Evolutionary conservation across 2,888 invertebrate species (phyloP), one percentile per base, ranked within the genome.

Genomic region (Drymonia ruficornis): DNA sequence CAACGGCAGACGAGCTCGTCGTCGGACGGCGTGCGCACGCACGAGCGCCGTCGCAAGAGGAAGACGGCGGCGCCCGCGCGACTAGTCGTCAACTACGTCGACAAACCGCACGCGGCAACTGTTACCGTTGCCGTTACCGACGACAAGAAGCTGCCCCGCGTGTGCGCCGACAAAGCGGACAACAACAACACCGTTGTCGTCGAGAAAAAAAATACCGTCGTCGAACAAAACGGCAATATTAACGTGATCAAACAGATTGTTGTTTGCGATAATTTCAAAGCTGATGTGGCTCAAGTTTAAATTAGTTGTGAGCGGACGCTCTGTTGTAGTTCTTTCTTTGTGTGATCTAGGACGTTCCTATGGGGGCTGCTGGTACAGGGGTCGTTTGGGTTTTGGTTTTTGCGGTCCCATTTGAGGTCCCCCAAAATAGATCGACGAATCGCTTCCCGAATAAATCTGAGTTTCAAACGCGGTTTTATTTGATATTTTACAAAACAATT

Each of bases 1-100:
- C 78, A 85, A n/a, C 80, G 83, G 0, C 83, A 86, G 42, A 74
- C 82, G 0, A 87, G 89, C 0, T 86, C 93, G 0, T 91, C 92
- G 0, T 89, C 91, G 0, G 90, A 91, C n/a, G 78, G 76, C 15
- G 18, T 71, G n/a, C 70, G 63, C 52, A 12, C 43, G n/a, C 49
- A 44, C 16, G 56, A 55, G 15, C 74, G 72, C 40, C 75, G 75
- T 15, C 77, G 79, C 52, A 78, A 72, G 65, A 81, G 79, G 61
- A 78, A 76, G 29, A 59, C 65, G 0, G 74, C 70, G 28, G 58
- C 66, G 0, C 75, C 69, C 0, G 55, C 74, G 0, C 79, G 82
- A 2, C 54, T 86, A 2, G 45, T 85, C 0, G 84, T 86, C 0
- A 80, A 73, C 28, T 77, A 70, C 43, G 59, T 70, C 2, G 61